Base-by-base conservation (phyloP, 2,888 invertebrate genomes). In the Nysson spinosus region DNA sequence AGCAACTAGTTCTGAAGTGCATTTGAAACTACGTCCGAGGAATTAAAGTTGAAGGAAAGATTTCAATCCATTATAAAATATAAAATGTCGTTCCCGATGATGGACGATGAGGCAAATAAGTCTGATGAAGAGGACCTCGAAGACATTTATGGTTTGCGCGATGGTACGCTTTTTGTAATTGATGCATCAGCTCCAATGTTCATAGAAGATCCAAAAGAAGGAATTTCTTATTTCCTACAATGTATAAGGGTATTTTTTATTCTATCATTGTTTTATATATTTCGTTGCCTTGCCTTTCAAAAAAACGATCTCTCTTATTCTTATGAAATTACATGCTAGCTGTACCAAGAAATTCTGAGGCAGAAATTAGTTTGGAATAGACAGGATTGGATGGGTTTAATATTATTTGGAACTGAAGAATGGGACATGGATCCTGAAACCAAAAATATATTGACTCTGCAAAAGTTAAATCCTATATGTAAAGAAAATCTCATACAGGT, bases 141-240 rank as follows among this genome's bases (percentile, higher is more conserved):
- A n/a, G 47, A 68, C 17, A 20, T 37, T 9, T 75, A 68, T 14
- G 69, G 70, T 11, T 22, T 63, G 3, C 64, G 75, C 24, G 68
- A 76, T 49, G 77, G 78, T 3, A 62, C 55, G 40, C 44, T 81
- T 14, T 81, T 81, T 39, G 14, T 81, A 1, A 64, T 81, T 14
- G 81, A 81, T 49, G 37, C 71, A 3, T 68, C 78, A 19, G 30
- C 69, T 1, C 55, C 69, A 19, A 81, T 80, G 78, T 80, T 81
- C 30, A 40, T 69, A 20, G 32, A 14, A 11, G 67, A 74, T 28
- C 46, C 71, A 0, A 16, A 49, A 0, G 34, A 43, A 2, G 47
- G 30, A 0, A n/a, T 30, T 19, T 51, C 69, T 1, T 61, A 75
- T 17, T 79, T 81, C 17, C 16, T 56, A 14, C 60, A 73, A 12